phyloP scores from a whole-genome alignment of 2,888 invertebrate genomes.

The Trichacis sp. region DNA sequence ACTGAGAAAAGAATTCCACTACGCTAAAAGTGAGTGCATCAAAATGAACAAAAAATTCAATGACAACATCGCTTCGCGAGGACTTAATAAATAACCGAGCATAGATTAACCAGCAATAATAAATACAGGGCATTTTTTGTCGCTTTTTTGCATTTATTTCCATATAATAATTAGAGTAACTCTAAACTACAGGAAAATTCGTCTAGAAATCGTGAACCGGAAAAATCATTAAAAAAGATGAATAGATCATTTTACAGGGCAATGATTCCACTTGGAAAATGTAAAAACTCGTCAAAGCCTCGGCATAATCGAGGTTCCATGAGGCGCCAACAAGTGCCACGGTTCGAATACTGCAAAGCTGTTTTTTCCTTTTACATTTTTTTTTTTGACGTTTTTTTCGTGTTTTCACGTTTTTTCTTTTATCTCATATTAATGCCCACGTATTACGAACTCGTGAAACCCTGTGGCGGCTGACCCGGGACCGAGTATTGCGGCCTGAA shows the following conservation, averaged over 20 bases:
- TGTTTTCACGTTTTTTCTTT: slow-evolving; percentile 12
- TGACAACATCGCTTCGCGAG: background rate
- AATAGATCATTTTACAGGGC: slow-evolving; percentile 58
- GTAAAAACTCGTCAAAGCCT: background rate
- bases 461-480: slow-evolving; percentile 73
- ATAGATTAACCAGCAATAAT: slow-evolving; percentile 52
- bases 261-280: slow-evolving; percentile 22
- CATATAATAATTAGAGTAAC: slow-evolving; percentile 49
- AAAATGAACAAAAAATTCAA: background rate
- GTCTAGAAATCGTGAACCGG: slow-evolving; percentile 63
- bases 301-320: background rate
- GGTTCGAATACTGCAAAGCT: slow-evolving; percentile 34
- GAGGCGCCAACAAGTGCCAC: slow-evolving; percentile 9
- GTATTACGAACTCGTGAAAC: slow-evolving; percentile 60
- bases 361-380: slow-evolving; percentile 15
- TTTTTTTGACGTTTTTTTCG: slow-evolving; percentile 1
- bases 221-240: slow-evolving; percentile 47
- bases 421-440: slow-evolving; percentile 23
- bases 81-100: slow-evolving; percentile 11
- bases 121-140: slow-evolving; percentile 60
- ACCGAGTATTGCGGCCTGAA: slow-evolving; percentile 91
- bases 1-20: slow-evolving; percentile 3
- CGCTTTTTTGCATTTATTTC: slow-evolving; percentile 46
- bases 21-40: background rate
- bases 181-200: slow-evolving; percentile 63